Evolutionary conservation across 2,888 invertebrate genomes (phyloP).

Genomic region (Melanophora roralis): DNA sequence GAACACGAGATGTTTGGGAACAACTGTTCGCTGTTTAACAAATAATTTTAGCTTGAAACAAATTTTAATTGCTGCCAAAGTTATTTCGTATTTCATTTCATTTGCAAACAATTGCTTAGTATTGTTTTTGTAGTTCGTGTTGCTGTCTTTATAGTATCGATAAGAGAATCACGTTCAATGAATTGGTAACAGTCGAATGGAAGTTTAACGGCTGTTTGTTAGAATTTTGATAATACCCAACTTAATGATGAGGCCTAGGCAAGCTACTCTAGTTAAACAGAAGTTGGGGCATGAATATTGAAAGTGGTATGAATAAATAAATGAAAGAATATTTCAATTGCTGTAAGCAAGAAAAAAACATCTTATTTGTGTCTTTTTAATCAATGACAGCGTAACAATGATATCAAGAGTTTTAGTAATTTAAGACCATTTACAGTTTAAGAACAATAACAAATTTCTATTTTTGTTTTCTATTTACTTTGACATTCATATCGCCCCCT

Average conservation of each 20-base stretch:
- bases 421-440: conserved; percentile 45
- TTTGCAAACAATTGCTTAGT: conserved; percentile 39
- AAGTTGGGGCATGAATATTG: neutral
- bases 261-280: neutral
- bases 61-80: conserved; percentile 61
- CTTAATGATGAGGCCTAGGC: conserved; percentile 38
- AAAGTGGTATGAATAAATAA: neutral
- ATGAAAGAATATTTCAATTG: conserved; percentile 24
- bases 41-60: conserved; percentile 13
- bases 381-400: conserved; percentile 69
- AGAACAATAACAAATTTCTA: conserved; percentile 35
- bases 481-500: neutral
- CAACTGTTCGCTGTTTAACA: neutral
- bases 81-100: conserved; percentile 43
- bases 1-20: no score
- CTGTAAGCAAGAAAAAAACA: conserved; percentile 64
- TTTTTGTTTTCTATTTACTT: neutral
- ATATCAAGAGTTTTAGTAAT: conserved; percentile 35
- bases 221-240: conserved; percentile 35
- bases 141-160: conserved; percentile 66
- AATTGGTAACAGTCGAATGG: conserved; percentile 58
- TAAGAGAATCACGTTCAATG: conserved; percentile 72
- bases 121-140: neutral
- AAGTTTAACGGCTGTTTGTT: conserved; percentile 51
- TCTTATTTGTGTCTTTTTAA: conserved; percentile 73